Conservation (phyloP, 2,113 vertebrate genomes). For the Poeciliopsis retropinna region DNA sequence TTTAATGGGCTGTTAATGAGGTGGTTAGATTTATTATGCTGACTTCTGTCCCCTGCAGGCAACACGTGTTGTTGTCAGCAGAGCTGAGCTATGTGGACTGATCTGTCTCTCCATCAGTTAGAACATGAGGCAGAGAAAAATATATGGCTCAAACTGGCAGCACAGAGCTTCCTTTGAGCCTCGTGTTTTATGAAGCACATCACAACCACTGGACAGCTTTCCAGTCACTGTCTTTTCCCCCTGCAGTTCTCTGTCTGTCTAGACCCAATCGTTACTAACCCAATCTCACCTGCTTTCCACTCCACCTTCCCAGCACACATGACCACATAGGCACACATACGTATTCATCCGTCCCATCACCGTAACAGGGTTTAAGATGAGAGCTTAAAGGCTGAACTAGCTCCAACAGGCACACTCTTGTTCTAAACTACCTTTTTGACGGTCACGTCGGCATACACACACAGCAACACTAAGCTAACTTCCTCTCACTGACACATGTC, state of each 20-base stretch:
- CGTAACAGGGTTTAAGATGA: constrained; percentile 63
- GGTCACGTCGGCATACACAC: constrained; percentile 14
- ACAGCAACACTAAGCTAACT: constrained; percentile 56
- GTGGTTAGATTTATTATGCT: constrained; percentile 63
- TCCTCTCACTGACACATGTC: constrained; percentile 38
- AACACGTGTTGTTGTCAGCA: constrained; percentile 66
- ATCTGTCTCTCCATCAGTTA: constrained; percentile 51
- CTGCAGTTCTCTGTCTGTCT: constrained; percentile 36
- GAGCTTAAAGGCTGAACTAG: constrained; percentile 34
- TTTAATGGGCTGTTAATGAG: constrained; percentile 73
- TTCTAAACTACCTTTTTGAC: constrained; percentile 36
- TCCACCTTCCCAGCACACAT: neutral
- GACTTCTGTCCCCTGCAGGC: constrained; percentile 57
- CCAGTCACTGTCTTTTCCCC: constrained; percentile 36
- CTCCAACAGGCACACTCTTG: constrained; percentile 23
- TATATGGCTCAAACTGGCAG: constrained; percentile 29
- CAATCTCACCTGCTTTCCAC: constrained; percentile 30
- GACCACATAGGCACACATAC: constrained; percentile 17
- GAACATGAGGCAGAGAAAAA: constrained; percentile 11
- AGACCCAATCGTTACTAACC: constrained; percentile 59
- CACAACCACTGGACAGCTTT: constrained; percentile 44
- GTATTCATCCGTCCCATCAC: constrained; percentile 28
- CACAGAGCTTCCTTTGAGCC: constrained; percentile 6
- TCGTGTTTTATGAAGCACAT: constrained; percentile 11
- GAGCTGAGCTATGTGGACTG: constrained; percentile 49